phyloP scores from a whole-genome alignment of 2,113 vertebrate species.

The Sorex araneus region DNA sequence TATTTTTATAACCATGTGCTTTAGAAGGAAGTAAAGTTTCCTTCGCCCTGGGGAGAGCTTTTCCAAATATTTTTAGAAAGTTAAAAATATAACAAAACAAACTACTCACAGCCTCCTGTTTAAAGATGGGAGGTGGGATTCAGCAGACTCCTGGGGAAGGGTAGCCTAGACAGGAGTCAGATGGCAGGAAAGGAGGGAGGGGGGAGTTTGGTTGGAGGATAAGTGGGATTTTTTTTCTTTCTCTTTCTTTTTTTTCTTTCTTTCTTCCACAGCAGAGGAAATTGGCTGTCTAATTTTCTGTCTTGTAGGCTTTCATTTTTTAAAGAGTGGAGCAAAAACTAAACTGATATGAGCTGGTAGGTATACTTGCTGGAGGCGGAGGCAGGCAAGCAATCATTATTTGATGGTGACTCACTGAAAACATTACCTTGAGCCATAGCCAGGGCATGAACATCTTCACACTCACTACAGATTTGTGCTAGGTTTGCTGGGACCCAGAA shows the following conservation, averaged over 20 bases:
- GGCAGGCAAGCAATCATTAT: slow-evolving; percentile 67
- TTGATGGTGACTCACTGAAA: slow-evolving; percentile 74
- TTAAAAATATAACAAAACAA: slow-evolving; percentile 83
- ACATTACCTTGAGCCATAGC: slow-evolving; percentile 29
- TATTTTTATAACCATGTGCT: slow-evolving; percentile 70
- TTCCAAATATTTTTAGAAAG: slow-evolving; percentile 83
- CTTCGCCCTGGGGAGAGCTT: slow-evolving; percentile 79
- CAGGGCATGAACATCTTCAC: slow-evolving; percentile 34
- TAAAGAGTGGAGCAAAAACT: slow-evolving; percentile 68
- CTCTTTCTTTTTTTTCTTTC: too few relatives aligned
- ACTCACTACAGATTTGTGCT: not conserved
- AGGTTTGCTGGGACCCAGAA: slow-evolving; percentile 33
- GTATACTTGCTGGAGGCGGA: slow-evolving; percentile 72
- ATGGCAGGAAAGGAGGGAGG: not conserved
- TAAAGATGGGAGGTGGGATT: slow-evolving; percentile 65
- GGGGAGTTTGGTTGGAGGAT: slow-evolving; percentile 50
- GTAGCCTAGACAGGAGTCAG: slow-evolving; percentile 59
- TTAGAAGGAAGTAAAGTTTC: slow-evolving; percentile 73
- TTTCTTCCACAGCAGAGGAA: slow-evolving; percentile 56
- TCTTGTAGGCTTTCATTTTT: slow-evolving; percentile 66
- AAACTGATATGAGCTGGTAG: slow-evolving; percentile 65
- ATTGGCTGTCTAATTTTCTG: slow-evolving; percentile 70
- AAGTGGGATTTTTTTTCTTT: slow-evolving; percentile 47
- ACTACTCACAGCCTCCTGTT: slow-evolving; percentile 64
- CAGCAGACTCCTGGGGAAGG: slow-evolving; percentile 51